phyloP scores from a whole-genome alignment of 2,888 invertebrate species.

The Volucella inanis region DNA sequence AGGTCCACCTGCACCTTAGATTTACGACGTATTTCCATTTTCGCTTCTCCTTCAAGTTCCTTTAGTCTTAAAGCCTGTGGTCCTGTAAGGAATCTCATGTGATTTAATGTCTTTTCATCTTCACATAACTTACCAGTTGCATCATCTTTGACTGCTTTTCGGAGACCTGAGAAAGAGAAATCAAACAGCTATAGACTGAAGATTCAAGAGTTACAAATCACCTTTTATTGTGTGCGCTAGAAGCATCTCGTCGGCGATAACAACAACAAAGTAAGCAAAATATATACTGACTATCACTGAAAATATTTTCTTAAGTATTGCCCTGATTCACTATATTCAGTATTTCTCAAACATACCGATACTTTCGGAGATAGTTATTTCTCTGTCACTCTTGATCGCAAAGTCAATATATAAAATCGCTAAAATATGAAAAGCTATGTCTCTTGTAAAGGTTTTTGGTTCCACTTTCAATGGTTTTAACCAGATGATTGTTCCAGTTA shows the following conservation, averaged over 20 bases:
- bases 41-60: conserved; percentile 36
- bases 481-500: conserved; percentile 85
- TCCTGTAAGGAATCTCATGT: neutral
- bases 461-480: conserved; percentile 84
- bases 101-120: neutral
- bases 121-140: conserved; percentile 7
- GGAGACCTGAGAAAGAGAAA: conserved; percentile 6
- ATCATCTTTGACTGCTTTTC: conserved; percentile 6
- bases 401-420: conserved; percentile 76
- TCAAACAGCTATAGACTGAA: neutral
- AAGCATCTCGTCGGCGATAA: conserved; percentile 77
- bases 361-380: conserved; percentile 74
- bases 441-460: conserved; percentile 75
- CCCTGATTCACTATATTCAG: neutral
- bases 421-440: conserved; percentile 77
- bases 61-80: neutral
- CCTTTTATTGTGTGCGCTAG: conserved; percentile 70
- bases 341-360: conserved; percentile 41
- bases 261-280: conserved; percentile 74
- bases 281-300: conserved; percentile 76
- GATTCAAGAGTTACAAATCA: conserved; percentile 6
- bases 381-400: conserved; percentile 70
- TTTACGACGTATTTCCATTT: conserved; percentile 41
- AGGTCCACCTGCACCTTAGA: neutral
- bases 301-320: conserved; percentile 23